Evolutionary conservation across 1,140 invertebrate genomes (phyloP).

Genomic region (Metaphire vulgaris): DNA sequence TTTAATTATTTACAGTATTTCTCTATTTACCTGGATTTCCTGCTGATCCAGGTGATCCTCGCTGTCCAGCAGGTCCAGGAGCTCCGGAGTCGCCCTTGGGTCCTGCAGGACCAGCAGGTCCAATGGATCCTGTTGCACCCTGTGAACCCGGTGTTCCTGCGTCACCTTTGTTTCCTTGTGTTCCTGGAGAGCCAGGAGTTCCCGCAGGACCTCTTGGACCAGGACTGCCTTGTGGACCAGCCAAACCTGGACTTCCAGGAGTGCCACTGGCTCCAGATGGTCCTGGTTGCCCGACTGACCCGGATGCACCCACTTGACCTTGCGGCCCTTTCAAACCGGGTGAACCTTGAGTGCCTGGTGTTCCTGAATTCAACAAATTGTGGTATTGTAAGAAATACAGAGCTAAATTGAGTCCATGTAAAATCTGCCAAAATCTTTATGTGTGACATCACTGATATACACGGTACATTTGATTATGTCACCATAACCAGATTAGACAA

Average conservation of each 20-base stretch:
- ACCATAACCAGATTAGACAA: no score
- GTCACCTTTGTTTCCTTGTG: background rate
- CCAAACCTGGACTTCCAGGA: constrained; percentile 6
- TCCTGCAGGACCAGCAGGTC: constrained; percentile 11
- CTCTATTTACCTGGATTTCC: constrained; percentile 11
- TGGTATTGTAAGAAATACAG: no score
- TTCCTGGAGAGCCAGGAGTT: background rate
- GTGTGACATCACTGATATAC: no score
- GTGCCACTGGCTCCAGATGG: background rate
- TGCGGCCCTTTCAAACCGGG: constrained; percentile 13
- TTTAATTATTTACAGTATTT: no score
- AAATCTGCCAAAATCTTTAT: background rate
- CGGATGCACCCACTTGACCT: constrained; percentile 22
- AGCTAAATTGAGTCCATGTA: no score
- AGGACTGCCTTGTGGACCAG: constrained; percentile 7
- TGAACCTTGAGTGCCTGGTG: background rate
- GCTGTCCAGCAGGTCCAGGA: constrained; percentile 10
- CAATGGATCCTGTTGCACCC: constrained; percentile 7
- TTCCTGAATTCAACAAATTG: background rate
- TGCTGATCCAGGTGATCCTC: constrained; percentile 15
- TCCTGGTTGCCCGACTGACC: background rate
- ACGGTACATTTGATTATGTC: no score
- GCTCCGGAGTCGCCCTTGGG: constrained; percentile 1
- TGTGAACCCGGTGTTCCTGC: constrained; percentile 17
- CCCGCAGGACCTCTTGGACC: background rate